Conservation (phyloP, 2,113 vertebrate genomes). For the Pangasianodon hypophthalmus region DNA sequence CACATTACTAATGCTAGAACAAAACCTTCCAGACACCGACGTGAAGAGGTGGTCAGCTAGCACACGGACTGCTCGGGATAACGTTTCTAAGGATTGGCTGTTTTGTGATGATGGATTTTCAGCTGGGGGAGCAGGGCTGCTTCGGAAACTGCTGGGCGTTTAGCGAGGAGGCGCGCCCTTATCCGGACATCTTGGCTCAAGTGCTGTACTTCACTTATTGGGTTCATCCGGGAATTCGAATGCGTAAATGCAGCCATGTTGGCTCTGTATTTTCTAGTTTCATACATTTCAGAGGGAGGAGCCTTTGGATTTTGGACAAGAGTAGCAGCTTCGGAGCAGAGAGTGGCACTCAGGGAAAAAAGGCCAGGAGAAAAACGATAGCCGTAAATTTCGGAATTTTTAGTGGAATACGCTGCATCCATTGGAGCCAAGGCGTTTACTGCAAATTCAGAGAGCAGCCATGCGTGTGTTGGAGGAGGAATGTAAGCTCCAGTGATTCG, state of each 20-base stretch:
- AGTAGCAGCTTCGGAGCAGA: constrained; percentile 68
- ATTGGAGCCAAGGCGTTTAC: constrained; percentile 53
- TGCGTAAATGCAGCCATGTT: constrained; percentile 58
- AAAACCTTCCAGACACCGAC: constrained; percentile 64
- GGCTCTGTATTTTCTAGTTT: constrained; percentile 68
- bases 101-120: constrained; percentile 35
- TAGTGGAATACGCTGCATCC: constrained; percentile 19
- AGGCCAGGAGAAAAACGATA: constrained; percentile 52
- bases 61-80: not conserved
- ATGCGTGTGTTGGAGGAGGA: constrained; percentile 6
- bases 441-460: constrained; percentile 2
- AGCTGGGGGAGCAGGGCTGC: not conserved
- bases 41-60: constrained; percentile 66
- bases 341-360: constrained; percentile 62
- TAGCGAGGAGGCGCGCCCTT: constrained; percentile 34
- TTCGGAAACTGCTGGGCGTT: constrained; percentile 68
- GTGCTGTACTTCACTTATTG: too few relatives aligned
- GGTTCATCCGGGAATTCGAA: constrained; percentile 22
- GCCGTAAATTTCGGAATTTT: constrained; percentile 45
- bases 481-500: constrained; percentile 6
- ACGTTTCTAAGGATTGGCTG: constrained; percentile 33
- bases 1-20: not conserved
- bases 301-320: constrained; percentile 68
- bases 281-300: constrained; percentile 71
- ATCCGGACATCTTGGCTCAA: constrained; percentile 72